Evolutionary conservation across 2,888 invertebrate species (phyloP), one percentile per base, ranked within the genome.

Genomic region (Mesorhabditis sp.): DNA sequence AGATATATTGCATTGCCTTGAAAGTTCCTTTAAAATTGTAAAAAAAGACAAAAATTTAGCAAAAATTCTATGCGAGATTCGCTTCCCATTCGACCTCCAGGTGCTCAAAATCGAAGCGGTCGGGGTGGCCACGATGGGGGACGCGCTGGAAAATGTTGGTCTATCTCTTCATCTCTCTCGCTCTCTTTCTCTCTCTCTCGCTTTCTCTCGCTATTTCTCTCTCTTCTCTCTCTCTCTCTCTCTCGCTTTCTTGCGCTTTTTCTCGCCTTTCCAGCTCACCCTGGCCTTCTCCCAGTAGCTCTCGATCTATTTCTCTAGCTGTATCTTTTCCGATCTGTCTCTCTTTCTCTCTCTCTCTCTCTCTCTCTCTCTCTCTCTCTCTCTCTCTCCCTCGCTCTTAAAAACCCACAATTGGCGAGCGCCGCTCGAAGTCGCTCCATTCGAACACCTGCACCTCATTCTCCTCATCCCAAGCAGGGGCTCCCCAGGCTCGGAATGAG

Each of bases 401-500:
- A 50, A 50, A 50, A 10, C 7, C 2, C n/a, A 50, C 58, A 50
- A 50, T 50, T 50, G 7, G 58, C 2, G 58, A 50, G n/a, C n/a
- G 58, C 7, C 58, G 7, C 58, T 50, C 58, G 58, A 50, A 50
- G 2, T 50, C 10, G 2, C 10, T 50, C 58, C 58, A 50, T 50
- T 50, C 10, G 58, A 50, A 50, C n/a, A n/a, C 10, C 7, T 1
- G 58, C 10, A 50, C n/a, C n/a, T n/a, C 58, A 50, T 50, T 50
- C 10, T 10, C 10, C 10, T 13, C 10, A 50, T 50, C 58, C 58
- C 58, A 50, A 50, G 58, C 58, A 10, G 58, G 58, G 7, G 58
- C 58, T 10, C 58, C 58, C 58, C 58, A 50, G 7, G 58, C 58
- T n/a, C 58, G 58, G 58, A 50, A 50, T 50, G 58, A 50, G 58